Evolutionary conservation across 1,140 invertebrate genomes (phyloP).

Genomic region (Megathymus violae): DNA sequence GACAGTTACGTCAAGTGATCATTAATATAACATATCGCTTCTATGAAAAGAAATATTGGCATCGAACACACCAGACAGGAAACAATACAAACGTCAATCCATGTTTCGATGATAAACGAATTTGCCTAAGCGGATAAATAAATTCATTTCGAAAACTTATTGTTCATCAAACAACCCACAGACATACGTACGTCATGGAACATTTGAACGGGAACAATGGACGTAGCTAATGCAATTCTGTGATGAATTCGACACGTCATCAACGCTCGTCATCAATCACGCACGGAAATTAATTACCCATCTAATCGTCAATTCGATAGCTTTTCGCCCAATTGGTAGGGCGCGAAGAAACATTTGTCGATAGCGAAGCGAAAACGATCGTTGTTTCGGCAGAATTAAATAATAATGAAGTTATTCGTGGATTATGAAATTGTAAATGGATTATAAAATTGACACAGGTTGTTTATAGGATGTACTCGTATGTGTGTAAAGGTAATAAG

Average conservation of each 20-base stretch:
- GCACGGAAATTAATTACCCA: conserved; percentile 48
- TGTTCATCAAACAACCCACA: conserved; percentile 21
- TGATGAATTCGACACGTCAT: conserved; percentile 45
- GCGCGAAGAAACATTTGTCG: neutral
- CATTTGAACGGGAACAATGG: conserved; percentile 33
- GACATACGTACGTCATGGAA: conserved; percentile 9
- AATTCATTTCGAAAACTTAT: conserved; percentile 3
- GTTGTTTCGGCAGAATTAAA: too few relatives aligned
- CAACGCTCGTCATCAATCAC: conserved; percentile 48
- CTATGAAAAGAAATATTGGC: too few relatives aligned
- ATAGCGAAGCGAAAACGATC: conserved; percentile 5
- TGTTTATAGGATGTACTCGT: too few relatives aligned
- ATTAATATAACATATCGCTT: too few relatives aligned
- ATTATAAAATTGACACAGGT: too few relatives aligned
- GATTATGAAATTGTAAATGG: too few relatives aligned
- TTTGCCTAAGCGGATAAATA: neutral
- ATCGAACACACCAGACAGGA: too few relatives aligned
- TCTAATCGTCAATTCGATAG: conserved; percentile 43
- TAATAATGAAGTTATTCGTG: too few relatives aligned
- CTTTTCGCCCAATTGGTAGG: conserved; percentile 28
- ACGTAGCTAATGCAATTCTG: conserved; percentile 40
- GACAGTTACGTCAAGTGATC: too few relatives aligned
- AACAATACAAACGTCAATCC: neutral
- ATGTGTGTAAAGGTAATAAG: too few relatives aligned
- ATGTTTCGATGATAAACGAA: neutral